phyloP scores from a whole-genome alignment of 30 jellyfish, hydroid and myxozoan genomes.

The Pseudorhiza aurosa region DNA sequence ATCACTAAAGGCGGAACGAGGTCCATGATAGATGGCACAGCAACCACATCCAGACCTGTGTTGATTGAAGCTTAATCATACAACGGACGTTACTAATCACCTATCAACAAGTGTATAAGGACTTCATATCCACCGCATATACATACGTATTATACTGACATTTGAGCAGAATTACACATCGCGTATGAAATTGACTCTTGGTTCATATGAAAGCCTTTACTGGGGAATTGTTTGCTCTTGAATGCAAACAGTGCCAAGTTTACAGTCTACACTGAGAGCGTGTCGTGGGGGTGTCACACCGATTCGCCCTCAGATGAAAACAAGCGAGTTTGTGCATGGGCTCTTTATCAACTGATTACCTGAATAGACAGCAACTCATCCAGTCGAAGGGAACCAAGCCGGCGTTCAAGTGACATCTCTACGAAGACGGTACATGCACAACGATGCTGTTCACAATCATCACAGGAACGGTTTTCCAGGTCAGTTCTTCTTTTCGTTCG shows the following conservation, averaged over 20 bases:
- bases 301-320: not conserved
- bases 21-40: not conserved
- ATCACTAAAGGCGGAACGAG: not conserved
- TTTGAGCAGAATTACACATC: slow-evolving; percentile 39
- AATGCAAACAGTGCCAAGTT: slow-evolving; percentile 27
- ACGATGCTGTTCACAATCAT: not conserved
- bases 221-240: slow-evolving; percentile 24
- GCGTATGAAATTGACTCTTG: slow-evolving; percentile 37
- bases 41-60: slow-evolving; percentile 54
- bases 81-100: slow-evolving; percentile 51
- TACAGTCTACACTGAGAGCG: slow-evolving; percentile 29
- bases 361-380: not conserved
- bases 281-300: not conserved
- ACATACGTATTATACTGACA: slow-evolving; percentile 27
- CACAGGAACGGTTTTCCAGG: not conserved
- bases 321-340: slow-evolving; percentile 1
- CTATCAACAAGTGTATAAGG: slow-evolving; percentile 26
- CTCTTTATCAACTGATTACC: not conserved
- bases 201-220: slow-evolving; percentile 14
- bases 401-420: not conserved
- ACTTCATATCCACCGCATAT: slow-evolving; percentile 30
- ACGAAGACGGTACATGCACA: not conserved
- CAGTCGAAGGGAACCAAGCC: not conserved
- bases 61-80: slow-evolving; percentile 57
- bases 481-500: not conserved